Evolutionary conservation across 2,797 vertebrate genomes (phyloP).

Genomic region (Bovichtus diacanthus): DNA sequence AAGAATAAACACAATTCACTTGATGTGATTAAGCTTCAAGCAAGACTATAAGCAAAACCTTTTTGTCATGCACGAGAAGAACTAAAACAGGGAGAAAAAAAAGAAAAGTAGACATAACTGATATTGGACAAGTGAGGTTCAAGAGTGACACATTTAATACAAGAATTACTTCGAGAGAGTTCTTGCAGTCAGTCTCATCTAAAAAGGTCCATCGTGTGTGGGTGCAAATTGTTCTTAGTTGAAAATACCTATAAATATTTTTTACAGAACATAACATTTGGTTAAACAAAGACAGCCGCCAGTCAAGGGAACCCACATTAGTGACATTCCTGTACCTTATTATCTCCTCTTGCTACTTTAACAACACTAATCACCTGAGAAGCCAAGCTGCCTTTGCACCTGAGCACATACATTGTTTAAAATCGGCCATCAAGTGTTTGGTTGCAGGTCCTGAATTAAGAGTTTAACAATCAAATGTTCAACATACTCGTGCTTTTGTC

Average conservation of each 20-base stretch:
- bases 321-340: conserved; percentile 75
- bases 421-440: neutral
- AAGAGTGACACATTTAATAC: neutral
- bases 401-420: conserved; percentile 45
- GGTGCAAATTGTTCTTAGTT: neutral
- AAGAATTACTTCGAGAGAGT: neutral
- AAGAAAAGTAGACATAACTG: neutral
- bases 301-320: conserved; percentile 57
- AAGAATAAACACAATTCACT: neutral
- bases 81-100: neutral
- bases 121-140: neutral
- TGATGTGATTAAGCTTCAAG: neutral
- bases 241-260: neutral
- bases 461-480: neutral
- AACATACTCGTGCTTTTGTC: neutral
- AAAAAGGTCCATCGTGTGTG: neutral
- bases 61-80: neutral
- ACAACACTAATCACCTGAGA: conserved; percentile 67
- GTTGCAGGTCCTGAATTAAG: neutral
- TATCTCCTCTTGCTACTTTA: conserved; percentile 75
- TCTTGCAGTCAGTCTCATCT: neutral
- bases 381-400: conserved; percentile 61
- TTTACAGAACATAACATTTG: conserved; percentile 28
- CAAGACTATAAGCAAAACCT: neutral
- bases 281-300: conserved; percentile 31